Conservation (phyloP, 1,140 invertebrate genomes). For the Phenacoccus solenopsis region DNA sequence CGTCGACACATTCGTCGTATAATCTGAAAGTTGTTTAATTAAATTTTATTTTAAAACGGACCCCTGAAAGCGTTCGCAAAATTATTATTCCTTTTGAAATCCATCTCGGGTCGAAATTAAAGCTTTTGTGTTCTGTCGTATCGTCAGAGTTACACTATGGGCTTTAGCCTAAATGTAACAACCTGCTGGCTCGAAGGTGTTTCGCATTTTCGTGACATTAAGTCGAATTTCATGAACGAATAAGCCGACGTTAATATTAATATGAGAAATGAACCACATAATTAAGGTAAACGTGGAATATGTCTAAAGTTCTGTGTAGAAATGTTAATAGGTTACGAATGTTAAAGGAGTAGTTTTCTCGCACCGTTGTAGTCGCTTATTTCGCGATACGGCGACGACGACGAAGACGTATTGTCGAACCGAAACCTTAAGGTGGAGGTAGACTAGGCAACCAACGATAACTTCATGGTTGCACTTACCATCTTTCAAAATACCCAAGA, state of each 20-base stretch:
- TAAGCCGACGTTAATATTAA: not conserved
- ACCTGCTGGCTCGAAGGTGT: too few relatives aligned
- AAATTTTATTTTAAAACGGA: not conserved
- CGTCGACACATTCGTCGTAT: too few relatives aligned
- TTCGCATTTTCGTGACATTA: not conserved
- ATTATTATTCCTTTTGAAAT: not conserved
- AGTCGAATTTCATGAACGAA: not conserved
- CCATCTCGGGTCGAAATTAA: not conserved
- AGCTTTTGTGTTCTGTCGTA: not conserved
- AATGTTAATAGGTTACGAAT: not conserved
- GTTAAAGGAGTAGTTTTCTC: not conserved
- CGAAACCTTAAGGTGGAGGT: too few relatives aligned
- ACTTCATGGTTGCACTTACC: too few relatives aligned
- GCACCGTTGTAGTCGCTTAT: not conserved
- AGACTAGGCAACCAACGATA: too few relatives aligned
- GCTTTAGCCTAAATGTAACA: too few relatives aligned
- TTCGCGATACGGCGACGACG: not conserved
- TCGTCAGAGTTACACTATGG: too few relatives aligned
- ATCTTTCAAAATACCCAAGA: too few relatives aligned
- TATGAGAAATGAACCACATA: not conserved
- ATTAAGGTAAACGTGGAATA: not conserved
- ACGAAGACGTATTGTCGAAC: not conserved
- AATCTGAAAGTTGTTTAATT: too few relatives aligned
- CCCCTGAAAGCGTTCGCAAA: not conserved
- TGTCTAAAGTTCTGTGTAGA: not conserved